Base-by-base conservation (phyloP, 2,797 vertebrate genomes). In the Sternotherus odoratus region DNA sequence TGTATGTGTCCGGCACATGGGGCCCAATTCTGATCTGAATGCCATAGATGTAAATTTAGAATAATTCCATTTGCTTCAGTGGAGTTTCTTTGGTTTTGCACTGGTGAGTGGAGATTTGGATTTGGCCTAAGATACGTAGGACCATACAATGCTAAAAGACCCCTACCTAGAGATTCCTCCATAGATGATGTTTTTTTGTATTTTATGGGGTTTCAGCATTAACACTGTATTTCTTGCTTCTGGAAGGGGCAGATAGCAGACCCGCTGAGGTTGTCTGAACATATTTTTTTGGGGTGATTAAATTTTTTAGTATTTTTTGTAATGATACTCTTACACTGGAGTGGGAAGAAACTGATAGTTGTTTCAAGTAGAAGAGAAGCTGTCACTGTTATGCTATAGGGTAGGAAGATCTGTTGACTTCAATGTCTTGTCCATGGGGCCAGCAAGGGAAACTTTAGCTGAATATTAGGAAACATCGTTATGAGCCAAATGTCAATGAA, bases 211-310 rank as follows among this genome's bases (percentile, higher is more conserved):
- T 39, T 87, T 83, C 28, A 43, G 69, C n/a, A 24, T 39, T 12
- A 12, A 13, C 12, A 26, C 36, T 49, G 79, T 51, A 48, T 23
- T 8, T 85, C 83, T 2, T 77, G 51, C 78, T 53, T 60, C 57
- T 33, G 13, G 30, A 63, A 63, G 60, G 60, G 33, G 16, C 57
- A 60, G 57, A 60, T 60, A 60, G 30, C 57, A 60, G 57, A 33
- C 57, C 12, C 8, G 1, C 33, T 63, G 7, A 4, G 33, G 8
- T 63, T 63, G 60, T 63, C 30, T 63, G 60, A 63, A 69, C n/a
- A 8, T 1, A 36, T 81, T 39, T 5, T 17, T 69, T 77, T 75
- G 0, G 0, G 39, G 36, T 54, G 43, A 24, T 1, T 5, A 69
- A 5, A 2, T 85, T 69, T 94, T 2, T 53, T 24, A 8, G 17